These are phyloP conservation scores for Nansenia antarctica DNA, from an alignment of 2,113 vertebrate species.

Conservation along the genomic window DNA sequence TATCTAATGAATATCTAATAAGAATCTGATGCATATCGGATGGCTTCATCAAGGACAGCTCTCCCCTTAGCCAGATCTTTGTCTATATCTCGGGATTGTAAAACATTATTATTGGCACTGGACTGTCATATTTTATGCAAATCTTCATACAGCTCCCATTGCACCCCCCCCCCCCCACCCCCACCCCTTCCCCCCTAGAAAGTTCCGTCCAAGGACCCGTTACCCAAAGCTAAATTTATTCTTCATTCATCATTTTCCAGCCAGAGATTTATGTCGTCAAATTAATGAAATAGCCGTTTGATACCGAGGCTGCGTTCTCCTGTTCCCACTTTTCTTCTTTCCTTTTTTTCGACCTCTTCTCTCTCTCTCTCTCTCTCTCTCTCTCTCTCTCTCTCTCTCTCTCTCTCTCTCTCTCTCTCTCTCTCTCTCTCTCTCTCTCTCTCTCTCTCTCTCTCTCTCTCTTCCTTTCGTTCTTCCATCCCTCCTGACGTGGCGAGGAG, in stretches of 20 bases:
- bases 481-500: too few species aligned
- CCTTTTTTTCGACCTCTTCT: background rate
- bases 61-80: slow-evolving; percentile 34
- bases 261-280: slow-evolving; percentile 37
- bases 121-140: slow-evolving; percentile 44
- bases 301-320: background rate
- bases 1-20: slow-evolving; percentile 58
- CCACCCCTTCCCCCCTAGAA: too few species aligned
- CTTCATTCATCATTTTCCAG: slow-evolving; percentile 34
- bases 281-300: slow-evolving; percentile 45
- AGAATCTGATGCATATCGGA: slow-evolving; percentile 69
- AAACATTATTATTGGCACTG: slow-evolving; percentile 38
- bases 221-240: background rate
- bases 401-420: slow-evolving; percentile 4
- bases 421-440: background rate
- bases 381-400: background rate
- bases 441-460: slow-evolving; percentile 7
- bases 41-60: slow-evolving; percentile 48
- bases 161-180: too few species aligned
- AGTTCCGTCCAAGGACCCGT: background rate
- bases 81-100: slow-evolving; percentile 33
- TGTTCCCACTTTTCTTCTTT: slow-evolving; percentile 6
- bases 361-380: slow-evolving; percentile 7
- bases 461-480: background rate
- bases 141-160: slow-evolving; percentile 20